phyloP scores from a whole-genome alignment of 2,797 vertebrate genomes.

The Clarias laeviceps region DNA sequence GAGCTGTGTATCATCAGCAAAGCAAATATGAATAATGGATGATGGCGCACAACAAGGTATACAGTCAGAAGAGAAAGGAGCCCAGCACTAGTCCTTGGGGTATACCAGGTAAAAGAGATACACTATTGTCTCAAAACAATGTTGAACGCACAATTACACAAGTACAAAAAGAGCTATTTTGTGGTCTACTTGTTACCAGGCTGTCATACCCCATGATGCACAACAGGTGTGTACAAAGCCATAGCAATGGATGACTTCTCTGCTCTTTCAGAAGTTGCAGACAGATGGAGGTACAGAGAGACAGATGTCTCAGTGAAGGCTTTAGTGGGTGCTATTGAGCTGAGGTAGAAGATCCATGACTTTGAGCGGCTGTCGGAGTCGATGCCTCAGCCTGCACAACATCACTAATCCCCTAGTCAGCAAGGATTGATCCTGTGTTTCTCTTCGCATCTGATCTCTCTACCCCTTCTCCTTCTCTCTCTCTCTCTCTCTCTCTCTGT shows the following conservation, averaged over 20 bases:
- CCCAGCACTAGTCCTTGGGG: neutral
- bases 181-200: neutral
- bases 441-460: slow-evolving; percentile 59
- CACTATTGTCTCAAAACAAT: neutral
- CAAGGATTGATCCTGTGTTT: slow-evolving; percentile 67
- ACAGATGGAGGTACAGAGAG: slow-evolving; percentile 29
- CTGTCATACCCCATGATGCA: neutral
- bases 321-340: slow-evolving; percentile 52
- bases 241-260: neutral
- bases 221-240: neutral
- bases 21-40: neutral
- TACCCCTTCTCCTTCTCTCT: slow-evolving; percentile 52
- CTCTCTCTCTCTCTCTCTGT: slow-evolving; percentile 24
- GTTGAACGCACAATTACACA: neutral
- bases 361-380: slow-evolving; percentile 44
- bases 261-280: slow-evolving; percentile 24
- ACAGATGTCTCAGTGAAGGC: slow-evolving; percentile 24
- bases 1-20: neutral
- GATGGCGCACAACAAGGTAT: neutral
- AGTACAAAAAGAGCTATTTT: neutral
- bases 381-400: slow-evolving; percentile 52
- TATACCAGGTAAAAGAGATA: neutral
- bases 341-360: slow-evolving; percentile 51
- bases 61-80: neutral
- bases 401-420: slow-evolving; percentile 70